A percentile compares a stretch with the other conserved stretches of the same genome.
These are phyloP conservation scores for Phyto melanocephala DNA, from an alignment of 2,888 invertebrate species.

Conservation along the genomic window DNA sequence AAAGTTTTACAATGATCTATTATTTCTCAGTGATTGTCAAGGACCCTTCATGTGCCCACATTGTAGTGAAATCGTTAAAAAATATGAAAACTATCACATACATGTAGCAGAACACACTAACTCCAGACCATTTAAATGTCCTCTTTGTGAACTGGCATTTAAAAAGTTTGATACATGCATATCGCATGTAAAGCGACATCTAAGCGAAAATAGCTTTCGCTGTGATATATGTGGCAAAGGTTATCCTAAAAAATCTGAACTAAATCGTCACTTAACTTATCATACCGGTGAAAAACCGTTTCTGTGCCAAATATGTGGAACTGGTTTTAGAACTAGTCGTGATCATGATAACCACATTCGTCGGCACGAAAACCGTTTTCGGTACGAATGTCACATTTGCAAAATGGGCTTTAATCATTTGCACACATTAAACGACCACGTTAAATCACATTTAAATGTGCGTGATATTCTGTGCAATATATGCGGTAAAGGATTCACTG, in stretches of 20 bases:
- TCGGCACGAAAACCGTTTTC: constrained; percentile 55
- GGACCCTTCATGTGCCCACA: constrained; percentile 54
- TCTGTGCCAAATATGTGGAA: constrained; percentile 68
- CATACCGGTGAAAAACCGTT: constrained; percentile 69
- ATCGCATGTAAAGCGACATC: constrained; percentile 57
- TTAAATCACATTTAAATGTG: constrained; percentile 72
- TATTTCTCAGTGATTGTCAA: constrained; percentile 48
- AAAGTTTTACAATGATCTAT: constrained; percentile 31
- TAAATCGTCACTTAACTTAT: constrained; percentile 44
- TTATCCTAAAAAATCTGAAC: constrained; percentile 42
- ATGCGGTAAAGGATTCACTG: constrained; percentile 70
- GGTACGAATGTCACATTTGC: constrained; percentile 53
- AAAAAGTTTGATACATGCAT: constrained; percentile 48
- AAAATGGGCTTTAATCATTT: constrained; percentile 51
- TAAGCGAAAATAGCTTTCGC: constrained; percentile 47
- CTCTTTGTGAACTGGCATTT: constrained; percentile 47
- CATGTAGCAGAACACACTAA: constrained; percentile 58
- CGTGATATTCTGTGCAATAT: constrained; percentile 71
- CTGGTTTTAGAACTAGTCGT: constrained; percentile 68
- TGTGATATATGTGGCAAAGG: constrained; percentile 58
- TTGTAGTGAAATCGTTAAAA: constrained; percentile 51
- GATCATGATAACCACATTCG: constrained; percentile 51
- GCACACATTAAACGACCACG: constrained; percentile 64
- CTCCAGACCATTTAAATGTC: constrained; percentile 53
- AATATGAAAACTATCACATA: constrained; percentile 55